These are phyloP conservation scores for Strigamia crassipes DNA, from an alignment of 2,888 invertebrate genomes.

Conservation along the genomic window DNA sequence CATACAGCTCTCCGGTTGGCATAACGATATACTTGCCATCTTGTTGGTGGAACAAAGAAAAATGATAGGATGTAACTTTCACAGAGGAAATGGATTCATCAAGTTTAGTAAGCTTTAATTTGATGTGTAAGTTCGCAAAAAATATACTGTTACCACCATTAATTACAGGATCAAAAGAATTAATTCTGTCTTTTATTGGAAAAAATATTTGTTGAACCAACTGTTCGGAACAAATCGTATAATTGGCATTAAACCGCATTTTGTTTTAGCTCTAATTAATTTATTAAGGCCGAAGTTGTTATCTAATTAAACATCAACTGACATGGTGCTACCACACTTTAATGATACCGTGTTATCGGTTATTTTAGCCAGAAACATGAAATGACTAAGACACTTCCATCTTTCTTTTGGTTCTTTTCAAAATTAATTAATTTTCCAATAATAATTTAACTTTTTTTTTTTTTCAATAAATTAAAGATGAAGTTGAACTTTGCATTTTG, in stretches of 20 bases:
- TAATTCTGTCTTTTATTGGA: background rate
- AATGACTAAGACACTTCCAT: background rate
- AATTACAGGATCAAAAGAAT: background rate
- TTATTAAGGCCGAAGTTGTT: background rate
- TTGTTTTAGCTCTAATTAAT: conserved; percentile 27
- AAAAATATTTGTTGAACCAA: background rate
- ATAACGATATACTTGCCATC: conserved; percentile 94
- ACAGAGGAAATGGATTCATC: conserved; percentile 18
- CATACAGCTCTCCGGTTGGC: conserved; percentile 92
- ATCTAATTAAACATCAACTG: conserved; percentile 22
- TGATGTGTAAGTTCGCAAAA: background rate
- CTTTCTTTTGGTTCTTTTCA: background rate
- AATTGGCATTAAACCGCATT: conserved; percentile 31
- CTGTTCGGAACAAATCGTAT: conserved; percentile 7
- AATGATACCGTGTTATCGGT: background rate
- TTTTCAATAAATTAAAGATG: background rate
- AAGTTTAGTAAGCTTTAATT: background rate
- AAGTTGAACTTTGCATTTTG: background rate
- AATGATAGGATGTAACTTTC: background rate
- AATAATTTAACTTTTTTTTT: too few species aligned
- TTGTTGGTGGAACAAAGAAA: conserved; percentile 58
- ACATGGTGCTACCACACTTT: background rate
- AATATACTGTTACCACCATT: background rate
- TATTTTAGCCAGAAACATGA: background rate
- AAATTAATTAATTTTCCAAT: background rate